Evolutionary conservation across 2,888 invertebrate species (phyloP), one percentile per base, ranked within the genome.

Genomic region (Sesamia inferens): DNA sequence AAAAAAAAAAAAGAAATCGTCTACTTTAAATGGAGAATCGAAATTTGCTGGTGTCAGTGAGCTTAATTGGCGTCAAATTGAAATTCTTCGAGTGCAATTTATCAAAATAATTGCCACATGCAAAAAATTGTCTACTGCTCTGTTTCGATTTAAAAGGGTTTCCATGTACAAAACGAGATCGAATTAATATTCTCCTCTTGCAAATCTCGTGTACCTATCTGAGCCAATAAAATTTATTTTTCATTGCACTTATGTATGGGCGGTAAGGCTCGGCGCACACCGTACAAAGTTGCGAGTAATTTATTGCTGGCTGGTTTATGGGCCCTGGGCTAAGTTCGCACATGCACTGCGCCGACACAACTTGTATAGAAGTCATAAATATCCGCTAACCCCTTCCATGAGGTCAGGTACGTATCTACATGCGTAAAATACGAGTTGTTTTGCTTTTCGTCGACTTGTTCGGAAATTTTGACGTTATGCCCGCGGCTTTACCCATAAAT

Each of bases 211-310:
- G 76, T 83, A 83, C 84, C 85, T 82, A 83, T 85, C 85, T 82
- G 78, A 78, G 80, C 83, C 84, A 88, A 89, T 88, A 90, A 89
- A 88, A 86, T 86, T 88, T 88, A 88, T 90, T 89, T 90, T 87
- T 85, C 90, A 91, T 90, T 83, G 75, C 85, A 85, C 86, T 82
- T 76, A 66, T 80, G 84, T 78, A 76, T 74, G 74, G 68, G 78
- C 85, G 85, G 86, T 87, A 89, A 90, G 88, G 84, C 81, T 80
- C 87, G 83, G 78, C 88, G 88, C 86, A 89, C 88, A 90, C 88
- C 68, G 85, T 90, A 94, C 95, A 95, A 94, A 93, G 95, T 95
- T 95, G 95, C 92, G 84, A 81, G 89, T 94, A 94, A 95, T 95
- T 95, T 95, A 95, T 92, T 92, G 81, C 88, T 83, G 86, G 82